These are phyloP conservation scores for Rhaphigaster nebulosa DNA, from an alignment of 2,888 invertebrate genomes.

Conservation along the genomic window DNA sequence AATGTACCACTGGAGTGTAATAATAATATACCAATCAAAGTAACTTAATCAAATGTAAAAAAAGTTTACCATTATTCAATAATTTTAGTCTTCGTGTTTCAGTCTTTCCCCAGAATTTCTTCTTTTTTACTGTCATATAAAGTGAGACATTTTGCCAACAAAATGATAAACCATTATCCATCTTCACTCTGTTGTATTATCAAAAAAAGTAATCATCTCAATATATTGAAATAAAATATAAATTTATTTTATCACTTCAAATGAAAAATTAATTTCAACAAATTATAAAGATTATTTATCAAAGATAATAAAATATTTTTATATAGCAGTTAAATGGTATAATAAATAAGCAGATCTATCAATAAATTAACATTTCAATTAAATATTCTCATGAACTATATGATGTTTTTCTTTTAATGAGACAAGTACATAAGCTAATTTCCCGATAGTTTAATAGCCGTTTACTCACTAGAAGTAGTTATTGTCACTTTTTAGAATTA, in stretches of 20 bases:
- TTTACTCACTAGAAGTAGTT: neutral
- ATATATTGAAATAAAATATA: neutral
- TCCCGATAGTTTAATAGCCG: neutral
- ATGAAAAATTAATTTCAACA: neutral
- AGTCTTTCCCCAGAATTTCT: conserved; percentile 47
- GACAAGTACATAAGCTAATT: neutral
- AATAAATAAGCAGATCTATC: neutral
- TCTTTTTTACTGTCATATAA: conserved; percentile 51
- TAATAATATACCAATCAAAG: neutral
- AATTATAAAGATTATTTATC: neutral
- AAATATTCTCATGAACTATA: neutral
- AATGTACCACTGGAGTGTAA: neutral
- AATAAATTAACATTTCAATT: neutral
- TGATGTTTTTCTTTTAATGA: neutral
- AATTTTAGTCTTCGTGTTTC: conserved; percentile 56
- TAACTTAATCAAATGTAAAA: neutral
- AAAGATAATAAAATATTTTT: neutral
- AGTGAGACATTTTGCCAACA: conserved; percentile 61
- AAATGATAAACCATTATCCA: conserved; percentile 53
- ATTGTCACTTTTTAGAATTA: neutral
- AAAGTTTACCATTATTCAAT: conserved; percentile 59
- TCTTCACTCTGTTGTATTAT: neutral
- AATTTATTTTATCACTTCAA: neutral
- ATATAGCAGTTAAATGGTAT: neutral
- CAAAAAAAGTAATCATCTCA: neutral